Conservation (phyloP, 2,888 invertebrate species). For the Barypeithes pellucidus region DNA sequence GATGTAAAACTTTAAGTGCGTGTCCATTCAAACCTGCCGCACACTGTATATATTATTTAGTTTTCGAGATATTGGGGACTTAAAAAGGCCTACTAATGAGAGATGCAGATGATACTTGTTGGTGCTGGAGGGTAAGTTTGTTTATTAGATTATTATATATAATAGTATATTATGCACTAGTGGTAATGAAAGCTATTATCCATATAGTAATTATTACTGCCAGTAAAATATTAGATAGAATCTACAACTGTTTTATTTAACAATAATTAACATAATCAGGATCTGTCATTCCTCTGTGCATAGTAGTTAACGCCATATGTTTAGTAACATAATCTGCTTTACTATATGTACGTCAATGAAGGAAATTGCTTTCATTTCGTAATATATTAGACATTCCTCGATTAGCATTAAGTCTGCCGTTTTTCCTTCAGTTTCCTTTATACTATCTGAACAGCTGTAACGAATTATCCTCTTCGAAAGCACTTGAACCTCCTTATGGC, state of each 20-base stretch:
- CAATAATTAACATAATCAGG: too few species aligned
- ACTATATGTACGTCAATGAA: too few species aligned
- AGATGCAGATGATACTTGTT: conserved; percentile 75
- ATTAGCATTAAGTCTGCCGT: not conserved
- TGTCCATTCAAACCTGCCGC: not conserved
- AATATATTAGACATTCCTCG: too few species aligned
- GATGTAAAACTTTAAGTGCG: conserved; percentile 8
- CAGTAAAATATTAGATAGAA: too few species aligned
- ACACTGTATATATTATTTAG: not conserved
- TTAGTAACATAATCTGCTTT: too few species aligned
- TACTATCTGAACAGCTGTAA: conserved; percentile 2
- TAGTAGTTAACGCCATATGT: too few species aligned
- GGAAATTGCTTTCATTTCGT: too few species aligned
- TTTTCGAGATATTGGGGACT: conserved; percentile 17
- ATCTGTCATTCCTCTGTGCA: too few species aligned
- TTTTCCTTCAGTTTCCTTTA: not conserved
- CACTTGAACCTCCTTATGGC: not conserved
- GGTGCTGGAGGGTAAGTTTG: conserved; percentile 71
- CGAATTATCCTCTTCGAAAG: conserved; percentile 2
- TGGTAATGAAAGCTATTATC: too few species aligned
- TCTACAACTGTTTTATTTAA: too few species aligned
- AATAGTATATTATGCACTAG: too few species aligned
- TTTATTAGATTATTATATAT: not conserved
- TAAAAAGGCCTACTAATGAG: conserved; percentile 64
- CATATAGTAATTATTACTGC: too few species aligned